Conservation (phyloP, 2,888 invertebrate species). For the Frankliniella intonsa region DNA sequence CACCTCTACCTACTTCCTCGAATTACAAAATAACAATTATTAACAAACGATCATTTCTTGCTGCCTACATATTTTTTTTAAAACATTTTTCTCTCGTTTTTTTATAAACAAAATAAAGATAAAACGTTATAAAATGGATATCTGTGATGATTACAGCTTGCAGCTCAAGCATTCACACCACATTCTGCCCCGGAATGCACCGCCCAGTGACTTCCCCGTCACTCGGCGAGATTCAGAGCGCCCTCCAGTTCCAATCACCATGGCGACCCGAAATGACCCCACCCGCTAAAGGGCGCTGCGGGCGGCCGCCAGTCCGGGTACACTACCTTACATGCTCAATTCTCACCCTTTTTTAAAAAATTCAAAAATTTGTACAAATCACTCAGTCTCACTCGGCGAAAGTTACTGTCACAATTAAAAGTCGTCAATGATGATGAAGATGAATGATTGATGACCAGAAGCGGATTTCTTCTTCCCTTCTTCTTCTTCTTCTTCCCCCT, state of each 20-base stretch:
- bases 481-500: slow-evolving; percentile 39
- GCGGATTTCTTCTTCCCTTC: too few species aligned
- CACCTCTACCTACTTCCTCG: background rate
- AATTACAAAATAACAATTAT: background rate
- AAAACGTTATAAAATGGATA: slow-evolving; percentile 10
- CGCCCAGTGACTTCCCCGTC: background rate
- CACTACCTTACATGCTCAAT: background rate
- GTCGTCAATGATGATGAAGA: background rate
- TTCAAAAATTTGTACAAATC: too few species aligned
- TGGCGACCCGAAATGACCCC: background rate
- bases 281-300: slow-evolving; percentile 8
- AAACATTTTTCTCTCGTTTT: background rate
- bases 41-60: too few species aligned
- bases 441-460: background rate
- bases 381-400: background rate
- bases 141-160: background rate
- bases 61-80: background rate
- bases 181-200: background rate
- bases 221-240: background rate
- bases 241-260: background rate
- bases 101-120: background rate
- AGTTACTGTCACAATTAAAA: too few species aligned
- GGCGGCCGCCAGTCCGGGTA: slow-evolving; percentile 7
- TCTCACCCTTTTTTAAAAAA: too few species aligned
- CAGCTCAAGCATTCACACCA: background rate